Evolutionary conservation across 2,797 vertebrate species (phyloP), one percentile per base, ranked within the genome.

Genomic region (Pangasius djambal): DNA sequence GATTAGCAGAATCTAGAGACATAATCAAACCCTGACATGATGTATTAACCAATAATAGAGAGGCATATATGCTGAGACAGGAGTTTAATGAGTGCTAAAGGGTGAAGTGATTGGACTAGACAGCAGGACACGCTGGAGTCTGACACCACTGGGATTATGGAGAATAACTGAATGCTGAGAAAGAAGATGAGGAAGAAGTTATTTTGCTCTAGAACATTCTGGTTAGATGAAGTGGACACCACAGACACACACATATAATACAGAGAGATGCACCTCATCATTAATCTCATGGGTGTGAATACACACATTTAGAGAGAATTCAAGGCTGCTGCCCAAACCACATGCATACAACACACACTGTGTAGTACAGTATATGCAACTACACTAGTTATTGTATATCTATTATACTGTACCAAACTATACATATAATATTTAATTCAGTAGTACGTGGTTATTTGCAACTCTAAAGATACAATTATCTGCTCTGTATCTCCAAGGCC

Each of bases 1-100:
- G 28, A 88, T 75, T 83, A 61, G 25, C n/a, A 50, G n/a, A 37
- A 55, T 75, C 50, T 6, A 65, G 69, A 88, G 40, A 75, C 81
- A 75, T 70, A 28, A 61, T 77, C 69, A 40, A 65, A 84, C 22
- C 31, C 72, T 85, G 82, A 78, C 83, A 40, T 15, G 6, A 88
- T 8, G 44, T 67, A 40, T 87, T 87, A 37, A 65, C 89, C 90
- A 55, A 57, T 57, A 55, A 79, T 20, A 79, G 28, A 31, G 28
- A 31, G n/a, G 28, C 91, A 81, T 55, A 72, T 31, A 72, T n/a
- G 22, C n/a, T 78, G 61, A 83, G 34, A 22, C 18, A 50, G 81
- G 48, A 77, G 72, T n/a, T 37, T 67, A 44, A 67, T 65, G 18
- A 59, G 48, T n/a, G 81, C 34, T 44, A 37, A 63, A 9, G 61